Conservation (phyloP, 2,797 vertebrate species). For the Rhynchotus rufescens region DNA sequence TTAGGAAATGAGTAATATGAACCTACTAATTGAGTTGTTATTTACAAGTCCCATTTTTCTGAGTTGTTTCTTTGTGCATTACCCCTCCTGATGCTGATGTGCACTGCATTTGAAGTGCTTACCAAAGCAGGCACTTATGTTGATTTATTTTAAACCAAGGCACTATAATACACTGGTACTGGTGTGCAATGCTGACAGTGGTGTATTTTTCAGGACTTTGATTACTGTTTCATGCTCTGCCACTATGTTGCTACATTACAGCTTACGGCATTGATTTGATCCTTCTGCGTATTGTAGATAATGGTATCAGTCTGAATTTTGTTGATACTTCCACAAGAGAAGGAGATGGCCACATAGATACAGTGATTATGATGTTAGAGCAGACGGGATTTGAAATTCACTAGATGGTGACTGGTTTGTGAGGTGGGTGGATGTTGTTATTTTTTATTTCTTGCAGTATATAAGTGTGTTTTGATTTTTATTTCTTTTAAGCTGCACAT, state of each 20-base stretch:
- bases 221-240: slow-evolving; percentile 52
- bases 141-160: slow-evolving; percentile 56
- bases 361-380: slow-evolving; percentile 1
- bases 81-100: slow-evolving; percentile 14
- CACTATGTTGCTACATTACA: slow-evolving; percentile 14
- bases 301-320: slow-evolving; percentile 44
- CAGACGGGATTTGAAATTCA: slow-evolving; percentile 37
- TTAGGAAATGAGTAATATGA: slow-evolving; percentile 67
- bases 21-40: slow-evolving; percentile 69
- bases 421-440: background rate
- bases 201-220: slow-evolving; percentile 53
- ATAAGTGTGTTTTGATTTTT: background rate
- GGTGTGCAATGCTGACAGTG: slow-evolving; percentile 33
- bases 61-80: slow-evolving; percentile 64
- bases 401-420: background rate
- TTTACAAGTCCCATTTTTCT: slow-evolving; percentile 55
- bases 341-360: background rate
- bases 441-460: background rate
- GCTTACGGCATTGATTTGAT: background rate
- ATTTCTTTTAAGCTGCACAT: accelerated
- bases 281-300: slow-evolving; percentile 42
- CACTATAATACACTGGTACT: slow-evolving; percentile 9
- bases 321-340: slow-evolving; percentile 21
- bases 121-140: slow-evolving; percentile 60
- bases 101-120: slow-evolving; percentile 36